phyloP scores from a whole-genome alignment of 2,888 invertebrate genomes.

The Erebia epiphron region DNA sequence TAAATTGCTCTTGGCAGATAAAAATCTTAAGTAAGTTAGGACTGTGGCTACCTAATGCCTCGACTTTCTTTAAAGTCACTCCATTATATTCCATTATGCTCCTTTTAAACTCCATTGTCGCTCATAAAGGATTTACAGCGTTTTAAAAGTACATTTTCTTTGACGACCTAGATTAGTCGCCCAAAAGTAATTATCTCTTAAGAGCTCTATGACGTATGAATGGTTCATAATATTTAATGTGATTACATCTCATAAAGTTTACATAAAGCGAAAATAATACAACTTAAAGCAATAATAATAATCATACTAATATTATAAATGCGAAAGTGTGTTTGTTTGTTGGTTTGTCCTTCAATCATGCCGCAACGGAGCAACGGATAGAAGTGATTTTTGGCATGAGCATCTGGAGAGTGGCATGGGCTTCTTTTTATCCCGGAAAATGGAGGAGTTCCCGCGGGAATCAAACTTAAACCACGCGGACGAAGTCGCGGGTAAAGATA shows the following conservation, averaged over 20 bases:
- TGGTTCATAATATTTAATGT: conserved; percentile 27
- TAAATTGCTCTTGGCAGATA: conserved; percentile 38
- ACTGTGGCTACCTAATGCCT: conserved; percentile 36
- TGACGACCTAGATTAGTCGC: conserved; percentile 37
- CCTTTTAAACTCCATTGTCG: conserved; percentile 37
- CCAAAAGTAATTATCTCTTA: conserved; percentile 34
- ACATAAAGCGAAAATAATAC: neutral
- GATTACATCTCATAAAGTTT: conserved; percentile 23
- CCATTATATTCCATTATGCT: conserved; percentile 40
- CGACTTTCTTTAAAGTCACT: conserved; percentile 35
- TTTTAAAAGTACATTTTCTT: conserved; percentile 38
- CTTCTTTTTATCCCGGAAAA: too few species aligned
- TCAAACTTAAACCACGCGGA: too few species aligned
- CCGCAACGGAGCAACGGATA: too few species aligned
- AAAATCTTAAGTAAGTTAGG: conserved; percentile 36
- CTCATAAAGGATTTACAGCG: conserved; percentile 39
- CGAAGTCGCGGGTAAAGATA: too few species aligned
- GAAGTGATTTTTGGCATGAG: too few species aligned
- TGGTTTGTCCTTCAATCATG: too few species aligned
- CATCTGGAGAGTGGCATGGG: too few species aligned
- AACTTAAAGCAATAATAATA: neutral
- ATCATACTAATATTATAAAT: neutral
- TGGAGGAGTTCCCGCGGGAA: too few species aligned
- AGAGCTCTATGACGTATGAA: conserved; percentile 22
- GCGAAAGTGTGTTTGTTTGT: too few species aligned